Conservation (phyloP, 2,888 invertebrate genomes). For the Noctua janthe region DNA sequence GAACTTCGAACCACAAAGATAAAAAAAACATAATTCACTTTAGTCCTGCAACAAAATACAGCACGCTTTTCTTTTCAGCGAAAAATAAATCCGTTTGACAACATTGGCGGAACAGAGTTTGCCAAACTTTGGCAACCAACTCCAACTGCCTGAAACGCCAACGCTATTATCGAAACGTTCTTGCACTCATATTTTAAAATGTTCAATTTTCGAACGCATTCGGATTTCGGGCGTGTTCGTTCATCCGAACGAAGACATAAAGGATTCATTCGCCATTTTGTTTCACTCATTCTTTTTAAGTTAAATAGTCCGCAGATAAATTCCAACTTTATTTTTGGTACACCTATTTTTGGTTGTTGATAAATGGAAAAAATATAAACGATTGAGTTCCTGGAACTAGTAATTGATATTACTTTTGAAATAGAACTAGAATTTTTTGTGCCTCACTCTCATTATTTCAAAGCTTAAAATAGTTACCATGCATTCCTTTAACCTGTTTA, state of each 20-base stretch:
- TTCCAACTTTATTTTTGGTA: neutral
- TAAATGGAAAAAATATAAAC: neutral
- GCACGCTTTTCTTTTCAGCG: neutral
- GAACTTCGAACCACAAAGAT: neutral
- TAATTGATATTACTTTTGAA: neutral
- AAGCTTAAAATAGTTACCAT: neutral
- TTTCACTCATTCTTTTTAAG: slow-evolving; percentile 46
- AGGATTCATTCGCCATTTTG: slow-evolving; percentile 45
- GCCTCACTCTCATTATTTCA: neutral
- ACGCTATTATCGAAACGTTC: slow-evolving; percentile 49
- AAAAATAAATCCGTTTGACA: slow-evolving; percentile 30
- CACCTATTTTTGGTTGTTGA: neutral
- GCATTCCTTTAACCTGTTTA: neutral
- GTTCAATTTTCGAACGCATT: slow-evolving; percentile 56
- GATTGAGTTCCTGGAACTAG: neutral
- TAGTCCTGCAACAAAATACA: slow-evolving; percentile 1
- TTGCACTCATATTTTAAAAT: slow-evolving; percentile 54
- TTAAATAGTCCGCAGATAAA: slow-evolving; percentile 23
- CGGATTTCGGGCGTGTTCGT: slow-evolving; percentile 54
- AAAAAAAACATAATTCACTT: neutral
- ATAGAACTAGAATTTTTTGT: neutral
- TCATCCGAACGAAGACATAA: slow-evolving; percentile 51
- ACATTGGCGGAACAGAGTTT: slow-evolving; percentile 27
- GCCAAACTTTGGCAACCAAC: slow-evolving; percentile 33
- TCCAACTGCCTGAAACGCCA: slow-evolving; percentile 32